These are phyloP conservation scores for Pelochelys cantorii DNA, from an alignment of 2,797 vertebrate species.

Conservation along the genomic window DNA sequence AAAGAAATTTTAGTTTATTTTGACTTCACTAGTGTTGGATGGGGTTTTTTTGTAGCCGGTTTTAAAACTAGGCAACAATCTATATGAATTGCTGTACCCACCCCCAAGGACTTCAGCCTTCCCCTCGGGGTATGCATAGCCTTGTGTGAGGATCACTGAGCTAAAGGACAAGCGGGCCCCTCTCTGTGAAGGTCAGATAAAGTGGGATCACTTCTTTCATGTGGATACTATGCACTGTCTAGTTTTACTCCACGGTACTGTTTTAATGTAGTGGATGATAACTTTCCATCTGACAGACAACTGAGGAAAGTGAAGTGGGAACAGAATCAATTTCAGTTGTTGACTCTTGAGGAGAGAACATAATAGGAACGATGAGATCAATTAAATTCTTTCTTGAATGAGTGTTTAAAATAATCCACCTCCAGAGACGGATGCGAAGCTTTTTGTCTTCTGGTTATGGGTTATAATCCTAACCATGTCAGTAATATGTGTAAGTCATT, in stretches of 20 bases:
- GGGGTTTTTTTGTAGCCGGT: no score
- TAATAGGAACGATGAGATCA: conserved; percentile 50
- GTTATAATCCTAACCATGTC: conserved; percentile 24
- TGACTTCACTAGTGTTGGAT: no score
- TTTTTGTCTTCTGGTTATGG: conserved; percentile 38
- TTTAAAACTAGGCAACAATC: no score
- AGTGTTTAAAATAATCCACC: conserved; percentile 59
- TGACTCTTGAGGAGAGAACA: conserved; percentile 34
- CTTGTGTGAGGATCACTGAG: no score
- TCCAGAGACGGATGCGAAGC: conserved; percentile 28
- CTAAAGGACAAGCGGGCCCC: not conserved
- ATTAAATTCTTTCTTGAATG: conserved; percentile 62
- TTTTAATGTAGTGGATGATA: conserved; percentile 24
- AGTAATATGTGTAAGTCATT: conserved; percentile 2
- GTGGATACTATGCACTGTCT: not conserved
- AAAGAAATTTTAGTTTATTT: no score
- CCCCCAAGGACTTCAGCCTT: no score
- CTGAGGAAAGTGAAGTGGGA: conserved; percentile 19
- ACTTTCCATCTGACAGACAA: not conserved
- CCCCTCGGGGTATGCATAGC: no score
- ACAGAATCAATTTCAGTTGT: conserved; percentile 31
- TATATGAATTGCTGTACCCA: no score
- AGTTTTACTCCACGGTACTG: conserved; percentile 5
- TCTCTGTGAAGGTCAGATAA: not conserved
- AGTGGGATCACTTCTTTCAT: not conserved